Conservation (phyloP, 2,113 vertebrate species). For the Triplophysa dalaica region DNA sequence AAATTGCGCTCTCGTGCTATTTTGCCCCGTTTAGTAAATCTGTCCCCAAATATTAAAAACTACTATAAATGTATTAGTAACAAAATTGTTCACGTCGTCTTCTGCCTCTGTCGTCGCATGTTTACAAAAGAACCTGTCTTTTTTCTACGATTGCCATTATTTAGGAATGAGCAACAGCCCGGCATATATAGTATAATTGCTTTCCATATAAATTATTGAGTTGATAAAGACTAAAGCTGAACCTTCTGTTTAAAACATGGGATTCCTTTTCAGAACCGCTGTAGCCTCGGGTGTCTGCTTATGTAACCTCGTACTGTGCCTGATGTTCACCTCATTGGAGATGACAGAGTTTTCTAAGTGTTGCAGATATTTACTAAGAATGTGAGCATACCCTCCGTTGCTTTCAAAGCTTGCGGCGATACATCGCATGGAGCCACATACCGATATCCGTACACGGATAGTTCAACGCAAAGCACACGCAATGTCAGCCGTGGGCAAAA, state of each 20-base stretch:
- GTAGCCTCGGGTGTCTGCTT: constrained; percentile 7
- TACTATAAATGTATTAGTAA: no score
- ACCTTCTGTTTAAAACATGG: constrained; percentile 13
- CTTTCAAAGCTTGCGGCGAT: neutral
- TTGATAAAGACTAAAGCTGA: constrained; percentile 1
- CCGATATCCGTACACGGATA: neutral
- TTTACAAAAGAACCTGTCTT: neutral
- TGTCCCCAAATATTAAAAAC: no score
- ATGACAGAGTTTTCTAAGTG: constrained; percentile 8
- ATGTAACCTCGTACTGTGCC: constrained; percentile 3
- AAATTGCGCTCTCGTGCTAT: no score
- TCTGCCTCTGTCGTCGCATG: neutral
- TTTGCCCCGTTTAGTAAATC: no score
- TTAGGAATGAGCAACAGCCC: neutral
- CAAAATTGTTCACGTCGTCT: no score
- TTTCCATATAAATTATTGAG: neutral
- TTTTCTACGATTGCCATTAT: neutral
- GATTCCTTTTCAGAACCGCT: neutral
- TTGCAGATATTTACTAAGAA: constrained; percentile 14
- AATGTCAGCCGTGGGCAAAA: neutral
- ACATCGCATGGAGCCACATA: neutral
- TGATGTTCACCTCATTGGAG: constrained; percentile 21
- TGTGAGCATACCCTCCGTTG: neutral
- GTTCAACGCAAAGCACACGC: neutral
- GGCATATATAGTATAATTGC: neutral